A percentile compares a stretch with the other conserved stretches of the same genome.
Conservation (phyloP, 2,113 vertebrate genomes). For the Spea multiplicata region DNA sequence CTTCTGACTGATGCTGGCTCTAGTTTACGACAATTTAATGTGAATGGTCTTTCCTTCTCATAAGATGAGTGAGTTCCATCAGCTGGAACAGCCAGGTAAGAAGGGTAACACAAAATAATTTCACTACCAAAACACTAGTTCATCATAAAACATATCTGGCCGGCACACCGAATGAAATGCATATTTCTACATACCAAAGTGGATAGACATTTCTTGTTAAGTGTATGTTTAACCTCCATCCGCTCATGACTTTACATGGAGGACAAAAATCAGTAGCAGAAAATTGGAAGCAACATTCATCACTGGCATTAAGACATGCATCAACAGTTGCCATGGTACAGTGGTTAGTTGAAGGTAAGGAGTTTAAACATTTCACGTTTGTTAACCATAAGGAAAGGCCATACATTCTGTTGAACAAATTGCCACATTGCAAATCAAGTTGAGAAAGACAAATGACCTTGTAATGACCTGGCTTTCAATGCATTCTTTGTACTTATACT, state of each 20-base stretch:
- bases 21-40: slow-evolving; percentile 1
- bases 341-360: background rate
- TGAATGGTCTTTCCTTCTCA: slow-evolving; percentile 1
- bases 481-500: background rate
- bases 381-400: background rate
- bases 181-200: background rate
- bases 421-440: background rate
- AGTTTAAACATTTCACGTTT: background rate
- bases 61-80: background rate
- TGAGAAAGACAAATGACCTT: background rate
- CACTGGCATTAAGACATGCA: background rate
- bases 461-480: background rate
- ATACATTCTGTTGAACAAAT: background rate
- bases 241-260: background rate
- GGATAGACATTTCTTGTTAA: background rate
- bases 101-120: background rate
- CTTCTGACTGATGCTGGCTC: slow-evolving; percentile 19
- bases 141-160: no score
- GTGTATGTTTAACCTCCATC: background rate
- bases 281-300: background rate
- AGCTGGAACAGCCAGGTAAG: background rate
- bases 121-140: background rate
- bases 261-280: background rate
- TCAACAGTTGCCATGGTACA: background rate
- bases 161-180: background rate